Conservation (phyloP, 2,113 vertebrate genomes). For the Anguilla rostrata region DNA sequence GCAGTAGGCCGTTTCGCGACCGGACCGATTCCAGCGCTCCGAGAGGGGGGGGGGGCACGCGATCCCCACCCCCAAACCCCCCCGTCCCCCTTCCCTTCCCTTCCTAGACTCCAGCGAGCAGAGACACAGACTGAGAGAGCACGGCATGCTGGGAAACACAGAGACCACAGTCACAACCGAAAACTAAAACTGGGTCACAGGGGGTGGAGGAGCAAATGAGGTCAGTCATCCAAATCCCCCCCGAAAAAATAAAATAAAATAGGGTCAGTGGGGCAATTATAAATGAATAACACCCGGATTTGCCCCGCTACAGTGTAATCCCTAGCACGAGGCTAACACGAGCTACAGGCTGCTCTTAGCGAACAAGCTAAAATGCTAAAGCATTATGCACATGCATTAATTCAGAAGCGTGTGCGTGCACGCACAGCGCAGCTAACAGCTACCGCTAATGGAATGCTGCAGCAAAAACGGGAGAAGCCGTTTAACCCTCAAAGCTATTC, state of each 20-base stretch:
- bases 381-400: neutral
- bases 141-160: conserved; percentile 42
- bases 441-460: neutral
- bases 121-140: conserved; percentile 48
- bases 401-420: neutral
- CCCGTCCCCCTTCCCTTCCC: conserved; percentile 39
- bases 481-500: neutral
- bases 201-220: neutral
- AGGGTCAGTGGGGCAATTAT: neutral
- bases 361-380: no score
- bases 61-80: neutral
- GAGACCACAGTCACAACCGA: neutral
- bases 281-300: neutral
- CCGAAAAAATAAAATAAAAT: neutral
- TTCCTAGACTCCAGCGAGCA: conserved; percentile 46
- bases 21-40: conserved; percentile 17
- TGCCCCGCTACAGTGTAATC: neutral
- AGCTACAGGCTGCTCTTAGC: no score
- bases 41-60: neutral
- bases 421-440: no score
- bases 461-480: neutral
- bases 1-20: neutral
- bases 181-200: neutral
- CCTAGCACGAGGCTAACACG: neutral
- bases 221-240: neutral